Base-by-base conservation (phyloP, 2,888 invertebrate species). In the Mycalesis mineus region DNA sequence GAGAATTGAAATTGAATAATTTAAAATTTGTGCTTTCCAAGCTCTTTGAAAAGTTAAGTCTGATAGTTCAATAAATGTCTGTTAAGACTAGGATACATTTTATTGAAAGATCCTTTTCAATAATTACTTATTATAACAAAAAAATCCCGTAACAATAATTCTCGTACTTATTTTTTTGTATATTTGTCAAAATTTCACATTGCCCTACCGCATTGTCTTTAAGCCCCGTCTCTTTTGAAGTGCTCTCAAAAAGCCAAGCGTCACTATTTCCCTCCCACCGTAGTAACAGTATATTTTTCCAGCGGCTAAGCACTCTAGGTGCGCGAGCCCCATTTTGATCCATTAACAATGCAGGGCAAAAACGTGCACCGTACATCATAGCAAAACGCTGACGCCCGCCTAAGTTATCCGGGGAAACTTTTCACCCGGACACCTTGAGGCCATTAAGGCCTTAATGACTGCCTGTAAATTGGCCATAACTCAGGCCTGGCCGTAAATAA, bases 391-490 rank as follows among this genome's bases (percentile, higher is more conserved):
- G 85, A 82, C 77, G 69, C 70, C 64, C 64, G 73, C 76, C 75
- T 65, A 71, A 84, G 67, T 68, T 67, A 67, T 62, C 70, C 74
- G 74, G 75, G 76, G 65, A 76, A 81, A 82, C 84, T 88, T 87
- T 83, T 74, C 75, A 73, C 68, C 78, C 83, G 80, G 84, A 84
- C 88, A 88, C 88, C 88, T 88, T 85, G 57, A 67, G 82, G 83
- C 85, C 88, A 87, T 88, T 88, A 88, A 82, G 84, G 82, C 78
- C 80, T 82, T 89, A 89, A 89, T 88, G 89, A 88, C 88, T 88
- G 83, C 74, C 84, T 88, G 88, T 84, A 88, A 88, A 89, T 89
- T 88, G 88, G 88, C 88, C 86, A 86, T 88, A 89, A 88, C 78
- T 89, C 88, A 88, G 84, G 69, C 72, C 68, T 65, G 72, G 77